phyloP scores from a whole-genome alignment of 2,113 vertebrate species.

The Madoqua kirkii region DNA sequence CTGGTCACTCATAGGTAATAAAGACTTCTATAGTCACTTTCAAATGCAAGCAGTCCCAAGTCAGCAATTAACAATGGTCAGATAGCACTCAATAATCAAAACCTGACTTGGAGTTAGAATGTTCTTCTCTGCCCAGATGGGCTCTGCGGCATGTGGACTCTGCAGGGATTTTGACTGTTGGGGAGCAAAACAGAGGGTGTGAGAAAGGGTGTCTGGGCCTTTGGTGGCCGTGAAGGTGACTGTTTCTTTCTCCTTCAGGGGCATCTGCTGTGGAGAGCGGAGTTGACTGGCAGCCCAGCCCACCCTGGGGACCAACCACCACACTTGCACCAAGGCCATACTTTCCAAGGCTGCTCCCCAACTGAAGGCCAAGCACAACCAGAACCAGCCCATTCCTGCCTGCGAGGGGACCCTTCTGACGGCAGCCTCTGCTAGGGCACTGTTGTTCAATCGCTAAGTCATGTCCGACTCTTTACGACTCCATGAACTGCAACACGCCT shows the following conservation, averaged over 20 bases:
- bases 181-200: neutral
- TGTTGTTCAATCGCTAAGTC: neutral
- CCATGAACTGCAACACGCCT: neutral
- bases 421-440: neutral
- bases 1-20: neutral
- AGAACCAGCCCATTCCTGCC: neutral
- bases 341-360: neutral
- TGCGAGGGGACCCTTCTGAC: neutral
- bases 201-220: neutral
- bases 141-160: neutral
- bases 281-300: neutral
- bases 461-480: accelerated
- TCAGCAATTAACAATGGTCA: neutral
- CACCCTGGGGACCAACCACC: neutral
- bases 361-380: neutral
- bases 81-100: neutral
- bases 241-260: neutral
- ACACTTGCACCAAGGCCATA: neutral
- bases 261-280: neutral
- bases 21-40: neutral
- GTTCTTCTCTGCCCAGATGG: neutral
- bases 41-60: neutral
- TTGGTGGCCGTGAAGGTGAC: neutral
- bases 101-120: neutral
- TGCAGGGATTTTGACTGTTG: neutral